phyloP scores from a whole-genome alignment of 2,113 vertebrate genomes.

The Bubalus kerabau region DNA sequence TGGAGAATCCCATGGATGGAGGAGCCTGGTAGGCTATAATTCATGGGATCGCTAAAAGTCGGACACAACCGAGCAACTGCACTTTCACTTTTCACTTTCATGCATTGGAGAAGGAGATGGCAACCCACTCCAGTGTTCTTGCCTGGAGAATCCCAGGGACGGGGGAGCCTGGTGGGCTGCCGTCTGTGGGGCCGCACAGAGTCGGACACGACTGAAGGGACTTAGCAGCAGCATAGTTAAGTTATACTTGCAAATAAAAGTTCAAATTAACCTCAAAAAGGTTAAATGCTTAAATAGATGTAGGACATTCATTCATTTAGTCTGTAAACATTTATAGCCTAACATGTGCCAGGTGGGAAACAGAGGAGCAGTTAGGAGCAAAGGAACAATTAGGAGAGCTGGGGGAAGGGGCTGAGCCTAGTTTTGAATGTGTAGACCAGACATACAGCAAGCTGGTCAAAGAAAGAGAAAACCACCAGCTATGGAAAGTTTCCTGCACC shows the following conservation, averaged over 20 bases:
- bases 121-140: too few species aligned
- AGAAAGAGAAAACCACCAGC: not conserved
- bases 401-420: not conserved
- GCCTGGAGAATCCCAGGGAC: too few species aligned
- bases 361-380: not conserved
- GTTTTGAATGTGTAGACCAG: not conserved
- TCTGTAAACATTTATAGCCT: not conserved
- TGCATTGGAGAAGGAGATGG: too few species aligned
- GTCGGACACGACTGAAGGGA: too few species aligned
- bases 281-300: not conserved
- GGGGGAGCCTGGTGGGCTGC: too few species aligned
- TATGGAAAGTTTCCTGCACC: not conserved
- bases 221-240: not conserved
- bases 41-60: too few species aligned
- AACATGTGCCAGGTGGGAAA: not conserved
- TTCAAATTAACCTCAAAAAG: not conserved
- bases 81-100: too few species aligned
- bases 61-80: too few species aligned
- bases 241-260: not conserved
- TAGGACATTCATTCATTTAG: not conserved
- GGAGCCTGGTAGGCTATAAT: too few species aligned
- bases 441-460: not conserved
- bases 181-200: too few species aligned
- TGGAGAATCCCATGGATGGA: too few species aligned
- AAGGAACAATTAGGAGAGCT: not conserved